Conservation (phyloP, 92 coral and sea anemone species). For the Siderastrea siderea region DNA sequence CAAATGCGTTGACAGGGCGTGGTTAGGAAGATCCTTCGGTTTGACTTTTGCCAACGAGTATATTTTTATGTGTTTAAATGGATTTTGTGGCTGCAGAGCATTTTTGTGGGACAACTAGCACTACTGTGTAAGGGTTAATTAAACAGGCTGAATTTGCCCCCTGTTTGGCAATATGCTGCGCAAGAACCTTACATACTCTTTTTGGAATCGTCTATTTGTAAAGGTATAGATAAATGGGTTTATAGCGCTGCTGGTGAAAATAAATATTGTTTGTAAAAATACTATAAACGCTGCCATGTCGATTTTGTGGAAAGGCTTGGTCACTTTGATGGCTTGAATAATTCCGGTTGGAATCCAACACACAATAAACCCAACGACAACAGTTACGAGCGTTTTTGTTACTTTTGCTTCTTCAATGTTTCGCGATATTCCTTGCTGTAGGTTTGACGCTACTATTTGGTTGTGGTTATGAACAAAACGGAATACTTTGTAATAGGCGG, state of each 20-base stretch:
- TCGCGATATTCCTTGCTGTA: neutral
- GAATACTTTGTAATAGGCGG: slow-evolving; percentile 4
- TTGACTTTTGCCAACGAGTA: too few species aligned
- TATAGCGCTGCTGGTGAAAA: slow-evolving; percentile 4
- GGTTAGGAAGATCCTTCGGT: too few species aligned
- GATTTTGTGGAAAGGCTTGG: neutral
- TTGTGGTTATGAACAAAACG: slow-evolving; percentile 8
- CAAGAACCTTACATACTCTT: neutral
- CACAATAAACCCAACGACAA: neutral
- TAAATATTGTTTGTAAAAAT: neutral
- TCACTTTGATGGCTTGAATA: neutral
- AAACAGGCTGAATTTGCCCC: too few species aligned
- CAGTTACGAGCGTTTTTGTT: neutral
- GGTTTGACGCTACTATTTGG: neutral
- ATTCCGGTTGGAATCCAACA: slow-evolving; percentile 7
- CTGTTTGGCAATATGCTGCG: neutral
- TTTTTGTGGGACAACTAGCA: too few species aligned
- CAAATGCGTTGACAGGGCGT: too few species aligned
- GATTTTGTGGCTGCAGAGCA: too few species aligned
- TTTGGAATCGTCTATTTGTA: neutral
- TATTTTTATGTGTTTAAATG: too few species aligned
- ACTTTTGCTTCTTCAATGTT: slow-evolving; percentile 12
- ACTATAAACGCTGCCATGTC: neutral
- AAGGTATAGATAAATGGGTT: neutral
- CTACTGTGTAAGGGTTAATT: too few species aligned